phyloP scores from a whole-genome alignment of 1,140 invertebrate genomes.

The Aradophagus sp. region DNA sequence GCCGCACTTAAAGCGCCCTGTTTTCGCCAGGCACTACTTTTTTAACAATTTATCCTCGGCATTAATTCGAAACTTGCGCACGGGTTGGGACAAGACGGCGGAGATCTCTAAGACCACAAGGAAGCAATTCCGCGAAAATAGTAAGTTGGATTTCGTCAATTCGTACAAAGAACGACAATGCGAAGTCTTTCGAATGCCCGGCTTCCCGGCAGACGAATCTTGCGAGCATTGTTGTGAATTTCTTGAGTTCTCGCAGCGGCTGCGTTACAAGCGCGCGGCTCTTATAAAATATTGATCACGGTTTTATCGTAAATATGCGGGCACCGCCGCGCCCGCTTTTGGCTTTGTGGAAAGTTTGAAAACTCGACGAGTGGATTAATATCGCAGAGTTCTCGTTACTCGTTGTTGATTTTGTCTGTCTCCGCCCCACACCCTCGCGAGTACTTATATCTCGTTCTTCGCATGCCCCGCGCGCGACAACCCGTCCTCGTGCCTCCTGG shows the following conservation, averaged over 20 bases:
- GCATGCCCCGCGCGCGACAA: constrained; percentile 43
- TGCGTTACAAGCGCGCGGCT: constrained; percentile 54
- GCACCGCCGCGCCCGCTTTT: constrained; percentile 62
- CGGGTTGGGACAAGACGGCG: not conserved
- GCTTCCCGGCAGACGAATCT: constrained; percentile 33
- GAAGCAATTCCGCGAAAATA: constrained; percentile 25
- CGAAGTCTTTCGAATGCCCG: constrained; percentile 32
- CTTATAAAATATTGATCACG: constrained; percentile 75
- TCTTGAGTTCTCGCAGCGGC: constrained; percentile 51
- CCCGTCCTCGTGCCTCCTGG: constrained; percentile 36
- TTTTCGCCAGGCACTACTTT: no score
- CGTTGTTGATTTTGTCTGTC: constrained; percentile 76
- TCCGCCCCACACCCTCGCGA: constrained; percentile 62
- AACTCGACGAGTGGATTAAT: constrained; percentile 76
- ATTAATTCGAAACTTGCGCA: constrained; percentile 9
- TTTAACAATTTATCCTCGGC: constrained; percentile 1
- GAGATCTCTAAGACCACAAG: constrained; percentile 13
- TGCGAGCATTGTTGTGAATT: constrained; percentile 54
- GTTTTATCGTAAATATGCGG: constrained; percentile 72
- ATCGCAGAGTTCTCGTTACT: constrained; percentile 75
- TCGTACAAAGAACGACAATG: constrained; percentile 43
- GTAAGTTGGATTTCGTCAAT: constrained; percentile 41
- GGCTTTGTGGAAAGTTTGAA: constrained; percentile 75
- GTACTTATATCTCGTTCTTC: constrained; percentile 55
- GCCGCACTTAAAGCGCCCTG: no score